Evolutionary conservation across 2,888 invertebrate genomes (phyloP).

Genomic region (Hyalella azteca): DNA sequence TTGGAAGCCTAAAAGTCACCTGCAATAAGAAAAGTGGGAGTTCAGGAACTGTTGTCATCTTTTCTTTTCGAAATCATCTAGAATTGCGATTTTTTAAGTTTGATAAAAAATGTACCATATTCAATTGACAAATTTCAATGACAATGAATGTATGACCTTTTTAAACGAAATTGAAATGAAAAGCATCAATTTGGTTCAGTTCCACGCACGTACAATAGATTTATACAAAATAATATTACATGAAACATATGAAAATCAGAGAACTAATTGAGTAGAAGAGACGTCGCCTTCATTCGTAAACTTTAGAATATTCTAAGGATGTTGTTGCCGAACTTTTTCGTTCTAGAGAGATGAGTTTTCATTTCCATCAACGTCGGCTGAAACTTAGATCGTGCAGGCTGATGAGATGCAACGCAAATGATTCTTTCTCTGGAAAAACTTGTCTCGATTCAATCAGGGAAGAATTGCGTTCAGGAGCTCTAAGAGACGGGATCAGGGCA

Average conservation of each 20-base stretch:
- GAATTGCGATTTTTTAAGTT: no score
- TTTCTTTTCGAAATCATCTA: no score
- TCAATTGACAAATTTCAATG: no score
- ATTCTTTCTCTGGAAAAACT: conserved; percentile 34
- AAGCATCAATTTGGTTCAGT: no score
- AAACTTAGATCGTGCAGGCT: conserved; percentile 29
- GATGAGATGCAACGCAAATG: conserved; percentile 37
- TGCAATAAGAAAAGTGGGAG: no score
- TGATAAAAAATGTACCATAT: no score
- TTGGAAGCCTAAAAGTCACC: not conserved
- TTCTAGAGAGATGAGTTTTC: conserved; percentile 34
- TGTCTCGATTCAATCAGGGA: conserved; percentile 32
- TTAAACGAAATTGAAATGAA: no score
- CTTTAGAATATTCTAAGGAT: not conserved
- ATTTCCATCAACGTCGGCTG: conserved; percentile 10
- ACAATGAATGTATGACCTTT: no score
- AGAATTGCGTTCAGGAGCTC: conserved; percentile 30
- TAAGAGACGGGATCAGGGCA: conserved; percentile 33
- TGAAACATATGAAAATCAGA: not conserved
- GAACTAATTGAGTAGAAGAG: not conserved
- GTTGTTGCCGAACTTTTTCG: conserved; percentile 1
- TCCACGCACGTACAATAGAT: no score
- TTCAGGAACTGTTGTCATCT: no score
- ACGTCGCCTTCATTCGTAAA: not conserved
- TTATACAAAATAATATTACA: no score